These are phyloP conservation scores for Rhinella marina DNA, from an alignment of 2,797 vertebrate genomes.

Conservation along the genomic window DNA sequence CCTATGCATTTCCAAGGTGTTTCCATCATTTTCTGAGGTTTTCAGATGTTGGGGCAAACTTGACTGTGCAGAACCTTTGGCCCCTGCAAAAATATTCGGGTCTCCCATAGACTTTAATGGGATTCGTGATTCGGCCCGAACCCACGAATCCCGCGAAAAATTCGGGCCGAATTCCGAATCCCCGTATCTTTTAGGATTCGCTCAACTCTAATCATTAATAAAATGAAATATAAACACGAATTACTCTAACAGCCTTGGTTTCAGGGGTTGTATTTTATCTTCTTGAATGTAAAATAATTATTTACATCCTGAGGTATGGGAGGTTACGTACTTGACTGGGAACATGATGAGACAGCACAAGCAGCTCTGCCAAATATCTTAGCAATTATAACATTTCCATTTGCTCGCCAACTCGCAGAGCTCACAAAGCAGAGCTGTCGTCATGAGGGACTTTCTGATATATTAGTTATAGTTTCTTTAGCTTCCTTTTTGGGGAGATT, in stretches of 20 bases:
- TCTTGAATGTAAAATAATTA: conserved; percentile 10
- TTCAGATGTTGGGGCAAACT: no score
- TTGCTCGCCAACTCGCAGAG: neutral
- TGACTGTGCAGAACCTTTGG: no score
- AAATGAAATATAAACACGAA: neutral
- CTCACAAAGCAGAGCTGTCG: neutral
- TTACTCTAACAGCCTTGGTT: neutral
- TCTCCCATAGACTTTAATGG: no score
- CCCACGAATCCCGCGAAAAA: no score
- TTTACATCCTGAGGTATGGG: conserved; percentile 34
- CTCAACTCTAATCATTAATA: no score
- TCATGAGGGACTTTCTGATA: conserved; percentile 1
- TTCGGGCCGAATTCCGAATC: no score
- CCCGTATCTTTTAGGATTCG: no score
- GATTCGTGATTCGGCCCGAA: no score
- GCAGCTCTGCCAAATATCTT: conserved; percentile 28
- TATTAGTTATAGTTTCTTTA: neutral
- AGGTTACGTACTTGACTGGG: neutral
- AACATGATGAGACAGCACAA: conserved; percentile 34
- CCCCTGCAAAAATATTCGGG: no score
- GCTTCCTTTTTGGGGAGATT: neutral
- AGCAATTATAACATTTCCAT: neutral
- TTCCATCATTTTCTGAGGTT: no score
- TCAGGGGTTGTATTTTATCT: neutral
- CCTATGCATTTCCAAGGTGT: no score